These are phyloP conservation scores for Proales similis DNA, from an alignment of 1,140 invertebrate species.

Conservation along the genomic window DNA sequence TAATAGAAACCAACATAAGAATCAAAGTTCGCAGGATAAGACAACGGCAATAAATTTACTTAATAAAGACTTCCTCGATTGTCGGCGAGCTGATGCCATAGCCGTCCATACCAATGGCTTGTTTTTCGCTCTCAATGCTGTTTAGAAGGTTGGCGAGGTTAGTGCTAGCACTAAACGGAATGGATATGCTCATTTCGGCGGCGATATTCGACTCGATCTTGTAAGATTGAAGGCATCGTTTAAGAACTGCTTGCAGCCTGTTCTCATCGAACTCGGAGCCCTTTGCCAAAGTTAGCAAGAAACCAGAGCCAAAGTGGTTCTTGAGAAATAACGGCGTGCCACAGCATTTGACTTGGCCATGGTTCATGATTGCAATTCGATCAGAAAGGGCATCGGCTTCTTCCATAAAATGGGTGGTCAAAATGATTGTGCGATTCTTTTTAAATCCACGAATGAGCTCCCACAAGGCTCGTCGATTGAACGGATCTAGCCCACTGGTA, in stretches of 20 bases:
- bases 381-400: constrained; percentile 63
- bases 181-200: constrained; percentile 47
- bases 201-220: constrained; percentile 47
- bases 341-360: constrained; percentile 60
- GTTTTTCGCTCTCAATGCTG: constrained; percentile 59
- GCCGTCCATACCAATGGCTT: constrained; percentile 61
- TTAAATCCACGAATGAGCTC: constrained; percentile 58
- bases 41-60: constrained; percentile 56
- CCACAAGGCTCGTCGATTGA: constrained; percentile 79
- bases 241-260: constrained; percentile 42
- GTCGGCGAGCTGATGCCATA: constrained; percentile 73
- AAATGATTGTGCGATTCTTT: constrained; percentile 60
- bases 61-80: constrained; percentile 76
- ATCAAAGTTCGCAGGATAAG: neutral
- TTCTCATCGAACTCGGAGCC: constrained; percentile 55
- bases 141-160: constrained; percentile 57
- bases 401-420: constrained; percentile 65
- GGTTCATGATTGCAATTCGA: constrained; percentile 63
- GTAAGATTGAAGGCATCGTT: constrained; percentile 44
- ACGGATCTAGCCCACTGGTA: constrained; percentile 62
- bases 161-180: constrained; percentile 47
- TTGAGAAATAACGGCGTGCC: constrained; percentile 65
- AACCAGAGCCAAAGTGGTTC: constrained; percentile 59
- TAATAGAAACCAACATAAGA: neutral
- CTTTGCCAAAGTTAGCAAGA: constrained; percentile 54